Evolutionary conservation across 1,140 invertebrate species (phyloP), one percentile per base, ranked within the genome.

Genomic region (Himalopsyche phryganea): DNA sequence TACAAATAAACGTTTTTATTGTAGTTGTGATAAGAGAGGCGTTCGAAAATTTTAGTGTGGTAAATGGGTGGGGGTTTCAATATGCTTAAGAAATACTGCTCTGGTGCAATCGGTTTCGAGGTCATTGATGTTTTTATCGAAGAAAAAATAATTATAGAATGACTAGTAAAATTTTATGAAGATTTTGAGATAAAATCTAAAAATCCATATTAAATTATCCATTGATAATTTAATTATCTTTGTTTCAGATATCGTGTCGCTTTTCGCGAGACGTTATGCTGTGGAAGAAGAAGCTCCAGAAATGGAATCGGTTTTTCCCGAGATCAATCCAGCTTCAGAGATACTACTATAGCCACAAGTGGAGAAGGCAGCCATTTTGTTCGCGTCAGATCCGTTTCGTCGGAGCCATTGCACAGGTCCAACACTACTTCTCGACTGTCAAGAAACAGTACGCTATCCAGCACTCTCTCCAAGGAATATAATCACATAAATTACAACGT

Each of bases 221-320:
- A n/a, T n/a, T n/a, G n/a, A n/a, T n/a, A n/a, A n/a, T n/a, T n/a
- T n/a, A n/a, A n/a, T 7, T 20, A 32, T 35, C 33, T 48, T 44
- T 50, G 51, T 65, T 52, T 10, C 67, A 87, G 87, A 63, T 96
- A 92, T 72, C 77, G 92, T 10, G 78, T 83, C 1, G 92, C 91
- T 1, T 94, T 94, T 65, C 83, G 81, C 50, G 82, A 87, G 66
- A 86, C 84, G 1, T 74, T 89, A 1, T 87, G 83, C 63, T 80
- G 83, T 55, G 72, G 70, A 35, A 68, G 71, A 2, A 52, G 59
- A 13, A 63, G 67, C 3, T 71, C 69, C 13, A 67, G 69, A 42
- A 69, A 67, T 48, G 75, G 72, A 36, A 79, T 74, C 51, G 77
- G 73, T 15, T 78, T 80, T 38, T 64, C 67, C 36, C 60, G 78